These are phyloP conservation scores for Chaetodon trifasciatus DNA, from an alignment of 2,797 vertebrate genomes.

Conservation along the genomic window DNA sequence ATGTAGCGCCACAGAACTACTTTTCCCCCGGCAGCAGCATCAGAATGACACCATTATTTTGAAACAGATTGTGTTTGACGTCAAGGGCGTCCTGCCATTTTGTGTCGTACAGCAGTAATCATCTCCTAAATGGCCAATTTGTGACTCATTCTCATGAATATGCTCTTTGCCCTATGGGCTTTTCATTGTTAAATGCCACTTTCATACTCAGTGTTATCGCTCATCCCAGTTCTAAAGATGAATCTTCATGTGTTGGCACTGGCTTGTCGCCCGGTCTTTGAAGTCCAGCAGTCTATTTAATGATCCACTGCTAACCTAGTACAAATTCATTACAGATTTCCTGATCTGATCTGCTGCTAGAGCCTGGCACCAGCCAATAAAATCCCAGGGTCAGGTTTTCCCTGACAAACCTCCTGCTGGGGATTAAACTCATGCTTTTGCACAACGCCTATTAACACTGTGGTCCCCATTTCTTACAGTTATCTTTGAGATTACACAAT, in stretches of 20 bases:
- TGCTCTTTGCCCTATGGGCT: conserved; percentile 25
- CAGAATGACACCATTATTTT: conserved; percentile 41
- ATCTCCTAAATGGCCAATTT: conserved; percentile 53
- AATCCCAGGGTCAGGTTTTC: conserved; percentile 63
- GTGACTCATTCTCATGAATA: conserved; percentile 46
- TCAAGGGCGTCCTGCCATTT: conserved; percentile 57
- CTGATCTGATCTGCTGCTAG: conserved; percentile 48
- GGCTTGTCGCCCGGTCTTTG: conserved; percentile 25
- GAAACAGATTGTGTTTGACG: conserved; percentile 55
- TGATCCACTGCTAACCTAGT: conserved; percentile 40
- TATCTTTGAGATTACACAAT: conserved; percentile 68
- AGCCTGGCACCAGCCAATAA: conserved; percentile 47
- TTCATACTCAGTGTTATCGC: conserved; percentile 8
- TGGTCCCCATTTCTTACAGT: conserved; percentile 44
- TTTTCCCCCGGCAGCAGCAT: conserved; percentile 22
- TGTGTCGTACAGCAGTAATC: conserved; percentile 32
- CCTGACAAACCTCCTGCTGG: conserved; percentile 59
- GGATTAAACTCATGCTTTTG: conserved; percentile 69
- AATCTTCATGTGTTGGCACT: conserved; percentile 20
- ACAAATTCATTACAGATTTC: conserved; percentile 42
- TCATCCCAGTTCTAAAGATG: conserved; percentile 29
- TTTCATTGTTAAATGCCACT: conserved; percentile 46
- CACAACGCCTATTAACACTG: conserved; percentile 32
- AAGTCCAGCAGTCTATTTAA: conserved; percentile 46
- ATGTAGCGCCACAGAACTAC: conserved; percentile 21